Evolutionary conservation across 1,140 invertebrate genomes (phyloP).

Genomic region (Aphaenogaster floridana): DNA sequence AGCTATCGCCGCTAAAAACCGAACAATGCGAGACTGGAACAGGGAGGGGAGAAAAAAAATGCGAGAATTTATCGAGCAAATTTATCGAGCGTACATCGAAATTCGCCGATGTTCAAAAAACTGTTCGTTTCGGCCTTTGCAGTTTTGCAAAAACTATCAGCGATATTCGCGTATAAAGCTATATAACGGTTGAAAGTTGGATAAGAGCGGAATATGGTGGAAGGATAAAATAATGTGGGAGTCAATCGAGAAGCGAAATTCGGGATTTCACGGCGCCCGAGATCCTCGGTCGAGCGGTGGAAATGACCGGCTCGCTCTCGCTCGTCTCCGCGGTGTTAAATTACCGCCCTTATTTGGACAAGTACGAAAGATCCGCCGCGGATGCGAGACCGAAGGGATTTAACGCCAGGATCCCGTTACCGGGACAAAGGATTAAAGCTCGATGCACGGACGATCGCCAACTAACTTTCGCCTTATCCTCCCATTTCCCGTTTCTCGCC

Average conservation of each 20-base stretch:
- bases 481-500: slow-evolving; percentile 63
- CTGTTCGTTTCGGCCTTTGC: not conserved
- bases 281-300: not conserved
- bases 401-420: slow-evolving; percentile 61
- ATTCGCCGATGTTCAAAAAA: not conserved
- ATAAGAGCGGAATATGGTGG: not conserved
- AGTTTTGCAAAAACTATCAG: not conserved
- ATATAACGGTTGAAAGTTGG: not conserved
- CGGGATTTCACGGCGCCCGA: slow-evolving; percentile 23
- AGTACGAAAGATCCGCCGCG: slow-evolving; percentile 63
- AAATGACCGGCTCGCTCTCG: slow-evolving; percentile 53
- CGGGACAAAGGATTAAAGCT: slow-evolving; percentile 65
- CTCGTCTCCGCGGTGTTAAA: slow-evolving; percentile 46
- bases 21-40: not conserved
- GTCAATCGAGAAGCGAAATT: slow-evolving; percentile 33
- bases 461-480: slow-evolving; percentile 65
- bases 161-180: not conserved
- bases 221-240: slow-evolving; percentile 33
- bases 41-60: not conserved
- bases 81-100: not conserved
- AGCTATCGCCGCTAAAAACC: slow-evolving; percentile 20
- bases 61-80: not conserved
- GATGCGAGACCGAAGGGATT: slow-evolving; percentile 60
- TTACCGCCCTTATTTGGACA: slow-evolving; percentile 60
- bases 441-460: slow-evolving; percentile 63